phyloP scores from a whole-genome alignment of 2,888 invertebrate genomes.

The Plagodis pulveraria region DNA sequence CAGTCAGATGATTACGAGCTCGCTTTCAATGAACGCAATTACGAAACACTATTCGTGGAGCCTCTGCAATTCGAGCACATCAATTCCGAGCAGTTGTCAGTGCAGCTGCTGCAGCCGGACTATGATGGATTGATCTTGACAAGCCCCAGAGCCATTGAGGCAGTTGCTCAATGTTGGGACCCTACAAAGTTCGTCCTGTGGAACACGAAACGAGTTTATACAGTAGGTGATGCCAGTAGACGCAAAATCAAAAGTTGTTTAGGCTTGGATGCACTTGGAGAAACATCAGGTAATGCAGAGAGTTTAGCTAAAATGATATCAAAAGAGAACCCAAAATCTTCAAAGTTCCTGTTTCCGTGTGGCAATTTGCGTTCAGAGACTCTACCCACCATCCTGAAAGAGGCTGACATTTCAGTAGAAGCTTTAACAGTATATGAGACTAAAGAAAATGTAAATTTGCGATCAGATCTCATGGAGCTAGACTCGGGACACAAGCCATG shows the following conservation, averaged over 20 bases:
- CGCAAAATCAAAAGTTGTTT: slow-evolving; percentile 59
- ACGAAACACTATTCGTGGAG: slow-evolving; percentile 68
- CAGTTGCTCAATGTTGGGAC: slow-evolving; percentile 69
- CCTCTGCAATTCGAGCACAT: slow-evolving; percentile 66
- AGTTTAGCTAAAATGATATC: slow-evolving; percentile 63
- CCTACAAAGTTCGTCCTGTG: slow-evolving; percentile 66
- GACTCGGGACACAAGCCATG: slow-evolving; percentile 47
- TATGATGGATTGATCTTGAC: slow-evolving; percentile 69
- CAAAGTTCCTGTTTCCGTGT: slow-evolving; percentile 72
- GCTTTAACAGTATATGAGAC: slow-evolving; percentile 74
- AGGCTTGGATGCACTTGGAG: slow-evolving; percentile 66
- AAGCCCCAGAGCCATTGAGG: slow-evolving; percentile 71
- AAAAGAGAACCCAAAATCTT: slow-evolving; percentile 52
- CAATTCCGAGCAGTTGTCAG: slow-evolving; percentile 51
- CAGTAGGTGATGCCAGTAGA: slow-evolving; percentile 65
- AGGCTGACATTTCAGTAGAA: slow-evolving; percentile 56
- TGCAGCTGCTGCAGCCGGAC: slow-evolving; percentile 49
- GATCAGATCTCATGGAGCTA: slow-evolving; percentile 58
- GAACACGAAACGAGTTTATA: slow-evolving; percentile 64
- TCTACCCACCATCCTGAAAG: slow-evolving; percentile 55
- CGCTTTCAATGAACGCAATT: slow-evolving; percentile 60
- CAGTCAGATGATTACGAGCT: slow-evolving; percentile 70
- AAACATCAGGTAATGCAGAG: slow-evolving; percentile 64
- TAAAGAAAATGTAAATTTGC: slow-evolving; percentile 67
- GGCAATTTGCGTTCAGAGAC: slow-evolving; percentile 70